Conservation (phyloP, 2,888 invertebrate species). For the Calameuta pallipes region DNA sequence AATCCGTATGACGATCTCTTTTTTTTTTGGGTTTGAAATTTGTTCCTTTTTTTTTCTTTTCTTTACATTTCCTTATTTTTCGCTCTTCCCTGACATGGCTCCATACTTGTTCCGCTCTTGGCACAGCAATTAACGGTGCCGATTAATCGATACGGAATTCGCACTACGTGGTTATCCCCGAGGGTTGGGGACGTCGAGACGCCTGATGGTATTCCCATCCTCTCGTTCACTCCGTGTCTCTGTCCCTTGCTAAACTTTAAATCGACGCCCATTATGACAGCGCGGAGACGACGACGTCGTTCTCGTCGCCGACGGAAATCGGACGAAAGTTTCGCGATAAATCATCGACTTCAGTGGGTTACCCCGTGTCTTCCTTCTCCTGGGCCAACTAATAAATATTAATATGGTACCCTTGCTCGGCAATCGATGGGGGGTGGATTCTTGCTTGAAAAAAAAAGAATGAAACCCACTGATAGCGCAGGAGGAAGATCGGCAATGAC, state of each 20-base stretch:
- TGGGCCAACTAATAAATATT: slow-evolving; percentile 55
- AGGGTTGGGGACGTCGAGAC: no score
- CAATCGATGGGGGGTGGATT: slow-evolving; percentile 34
- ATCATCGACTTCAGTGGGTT: slow-evolving; percentile 43
- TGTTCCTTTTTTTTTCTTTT: background rate
- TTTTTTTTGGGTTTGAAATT: no score
- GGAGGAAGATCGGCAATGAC: no score
- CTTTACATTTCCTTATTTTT: background rate
- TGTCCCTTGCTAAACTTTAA: slow-evolving; percentile 44
- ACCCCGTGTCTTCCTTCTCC: no score
- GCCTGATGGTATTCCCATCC: no score
- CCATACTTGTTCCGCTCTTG: no score
- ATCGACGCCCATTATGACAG: slow-evolving; percentile 49
- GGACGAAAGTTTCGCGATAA: slow-evolving; percentile 52
- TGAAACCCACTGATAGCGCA: no score
- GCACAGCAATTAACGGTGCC: no score
- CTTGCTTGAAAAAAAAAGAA: no score
- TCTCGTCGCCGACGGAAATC: slow-evolving; percentile 7
- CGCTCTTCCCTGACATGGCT: background rate
- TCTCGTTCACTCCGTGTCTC: background rate
- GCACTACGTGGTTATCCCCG: no score
- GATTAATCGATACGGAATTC: no score
- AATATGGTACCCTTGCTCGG: slow-evolving; percentile 45
- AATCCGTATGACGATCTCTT: no score
- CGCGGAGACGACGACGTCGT: slow-evolving; percentile 31